These are phyloP conservation scores for Caenorhabditis afra DNA, from an alignment of 2,888 invertebrate species.

Conservation along the genomic window DNA sequence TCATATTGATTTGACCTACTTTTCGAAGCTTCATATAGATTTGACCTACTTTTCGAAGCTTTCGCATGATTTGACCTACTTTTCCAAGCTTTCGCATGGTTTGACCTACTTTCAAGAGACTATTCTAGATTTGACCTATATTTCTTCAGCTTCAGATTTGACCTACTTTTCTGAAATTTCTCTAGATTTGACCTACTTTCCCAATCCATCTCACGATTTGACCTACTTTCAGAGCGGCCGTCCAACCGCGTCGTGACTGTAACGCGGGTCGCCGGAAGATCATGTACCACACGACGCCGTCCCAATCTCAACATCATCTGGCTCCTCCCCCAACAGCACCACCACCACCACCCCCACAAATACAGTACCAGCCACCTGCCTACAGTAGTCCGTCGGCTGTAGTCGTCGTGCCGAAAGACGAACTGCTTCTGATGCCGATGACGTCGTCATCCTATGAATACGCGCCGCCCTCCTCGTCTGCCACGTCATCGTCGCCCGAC, in stretches of 20 bases:
- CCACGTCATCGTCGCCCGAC: constrained; percentile 15
- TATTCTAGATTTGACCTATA: no score
- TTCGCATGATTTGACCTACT: no score
- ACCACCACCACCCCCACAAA: background rate
- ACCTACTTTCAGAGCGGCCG: constrained; percentile 61
- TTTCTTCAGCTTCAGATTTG: background rate
- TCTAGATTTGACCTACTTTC: background rate
- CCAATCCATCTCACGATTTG: no score
- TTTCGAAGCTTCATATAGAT: no score
- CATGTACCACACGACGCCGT: constrained; percentile 38
- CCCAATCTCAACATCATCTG: no score
- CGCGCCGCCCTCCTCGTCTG: background rate
- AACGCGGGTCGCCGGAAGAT: constrained; percentile 70
- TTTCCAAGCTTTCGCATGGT: no score
- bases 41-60: no score
- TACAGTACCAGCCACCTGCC: background rate
- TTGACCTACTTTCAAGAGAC: no score
- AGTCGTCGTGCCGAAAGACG: constrained; percentile 3
- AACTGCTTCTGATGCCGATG: background rate
- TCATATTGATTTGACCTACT: no score
- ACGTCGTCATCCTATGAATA: no score
- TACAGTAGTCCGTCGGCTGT: constrained; percentile 17
- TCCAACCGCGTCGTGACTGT: constrained; percentile 70
- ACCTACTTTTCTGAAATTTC: background rate
- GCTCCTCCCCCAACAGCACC: background rate